Evolutionary conservation across 2,888 invertebrate genomes (phyloP).

Genomic region (Temnothorax unifasciatus): DNA sequence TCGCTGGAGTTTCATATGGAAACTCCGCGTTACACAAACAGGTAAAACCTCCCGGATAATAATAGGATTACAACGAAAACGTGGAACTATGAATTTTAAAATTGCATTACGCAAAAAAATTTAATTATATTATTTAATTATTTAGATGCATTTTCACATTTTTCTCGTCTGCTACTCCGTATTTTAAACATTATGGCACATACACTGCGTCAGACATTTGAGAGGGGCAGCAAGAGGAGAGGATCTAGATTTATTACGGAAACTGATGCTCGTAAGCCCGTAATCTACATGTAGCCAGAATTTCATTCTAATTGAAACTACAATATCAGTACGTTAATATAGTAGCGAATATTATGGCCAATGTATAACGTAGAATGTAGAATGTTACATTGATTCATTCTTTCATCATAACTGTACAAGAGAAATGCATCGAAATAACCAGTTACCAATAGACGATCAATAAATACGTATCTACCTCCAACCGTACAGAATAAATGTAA

Average conservation of each 20-base stretch:
- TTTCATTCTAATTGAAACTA: conserved; percentile 2
- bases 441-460: background rate
- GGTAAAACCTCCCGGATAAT: background rate
- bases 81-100: background rate
- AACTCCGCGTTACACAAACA: background rate
- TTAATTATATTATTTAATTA: conserved; percentile 20
- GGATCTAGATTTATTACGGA: conserved; percentile 1
- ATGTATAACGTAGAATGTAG: background rate
- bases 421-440: background rate
- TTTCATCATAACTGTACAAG: background rate
- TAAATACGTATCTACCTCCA: background rate
- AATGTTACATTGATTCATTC: background rate
- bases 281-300: background rate
- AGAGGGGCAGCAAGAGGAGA: background rate
- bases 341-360: background rate
- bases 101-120: background rate
- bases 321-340: background rate
- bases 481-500: background rate
- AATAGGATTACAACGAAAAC: conserved; percentile 8
- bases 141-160: background rate
- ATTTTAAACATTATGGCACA: background rate
- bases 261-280: conserved; percentile 3
- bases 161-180: background rate
- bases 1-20: background rate
- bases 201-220: background rate